Base-by-base conservation (phyloP, 2,113 vertebrate species). In the Diglossa brunneiventris region DNA sequence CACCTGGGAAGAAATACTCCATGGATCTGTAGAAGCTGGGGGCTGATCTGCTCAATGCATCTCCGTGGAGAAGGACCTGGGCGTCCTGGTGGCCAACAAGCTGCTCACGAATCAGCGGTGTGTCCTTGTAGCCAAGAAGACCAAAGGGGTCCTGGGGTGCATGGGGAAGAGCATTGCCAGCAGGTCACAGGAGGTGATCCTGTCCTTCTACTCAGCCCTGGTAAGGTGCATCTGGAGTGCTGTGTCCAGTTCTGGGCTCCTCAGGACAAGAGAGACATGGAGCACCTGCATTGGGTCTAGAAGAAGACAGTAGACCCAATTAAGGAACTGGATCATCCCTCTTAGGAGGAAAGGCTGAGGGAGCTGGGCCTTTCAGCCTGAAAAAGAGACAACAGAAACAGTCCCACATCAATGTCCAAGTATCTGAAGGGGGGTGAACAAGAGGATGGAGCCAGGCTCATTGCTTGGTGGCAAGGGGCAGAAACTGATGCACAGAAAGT, bases 11-110 rank as follows among this genome's bases (percentile, higher is more conserved):
- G 22, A 13, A 74, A 28, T 7, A 81, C 7, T 3, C 22, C 28
- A 37, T 16, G 18, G 5, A 33, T 18, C 33, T 27, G 21, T 18
- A 15, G 1, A 8, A 31, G 26, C 35, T 64, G 16, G 3, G 6
- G 17, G 7, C 21, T 72, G 66, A 35, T 3, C 49, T 63, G 3
- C 17, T 80, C 0, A 3, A 47, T 39, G 28, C 39, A 56, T 9
- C 13, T 64, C 26, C 0, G 0, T 0, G 0, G 26, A 72, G 49
- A 42, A 56, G 35, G 30, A 42, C 26, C 11, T 72, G 35, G 17
- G 15, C 3, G 17, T 56, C 17, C 11, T 64, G 30, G 31, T 72
- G 50, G 41, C 1, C 20, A 49, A 12, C 13, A 35, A 49, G 21
- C 20, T 41, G 21, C 23, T 16, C 21, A 27, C 6, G 11, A 49